Conservation (phyloP, 2,888 invertebrate genomes). For the Ditylenchus weischeri region DNA sequence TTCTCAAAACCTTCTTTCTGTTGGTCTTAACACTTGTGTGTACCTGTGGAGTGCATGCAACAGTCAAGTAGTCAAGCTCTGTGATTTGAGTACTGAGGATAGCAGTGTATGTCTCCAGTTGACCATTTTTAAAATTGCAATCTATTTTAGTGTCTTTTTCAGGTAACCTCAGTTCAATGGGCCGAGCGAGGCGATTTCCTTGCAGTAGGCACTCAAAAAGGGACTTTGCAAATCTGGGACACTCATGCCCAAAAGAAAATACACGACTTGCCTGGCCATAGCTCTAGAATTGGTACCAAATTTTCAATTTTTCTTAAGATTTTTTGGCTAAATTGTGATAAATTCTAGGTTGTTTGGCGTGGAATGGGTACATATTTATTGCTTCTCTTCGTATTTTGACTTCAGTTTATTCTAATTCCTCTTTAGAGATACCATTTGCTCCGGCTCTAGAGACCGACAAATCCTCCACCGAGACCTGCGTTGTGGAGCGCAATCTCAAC, state of each 20-base stretch:
- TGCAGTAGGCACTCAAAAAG: conserved; percentile 80
- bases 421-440: conserved; percentile 61
- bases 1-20: conserved; percentile 93
- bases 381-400: no score
- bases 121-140: background rate
- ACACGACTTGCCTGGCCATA: conserved; percentile 47
- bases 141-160: background rate
- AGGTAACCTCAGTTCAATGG: conserved; percentile 96
- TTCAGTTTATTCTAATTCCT: no score
- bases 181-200: conserved; percentile 92
- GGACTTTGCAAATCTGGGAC: conserved; percentile 82
- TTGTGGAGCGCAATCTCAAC: conserved; percentile 70
- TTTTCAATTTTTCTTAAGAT: no score
- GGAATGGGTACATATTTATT: conserved; percentile 45
- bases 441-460: conserved; percentile 86
- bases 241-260: conserved; percentile 88
- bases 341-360: conserved; percentile 51
- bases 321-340: no score
- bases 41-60: conserved; percentile 99
- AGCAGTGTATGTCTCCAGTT: conserved; percentile 10
- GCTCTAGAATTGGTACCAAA: conserved; percentile 42
- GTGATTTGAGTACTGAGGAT: conserved; percentile 86
- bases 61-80: conserved; percentile 88
- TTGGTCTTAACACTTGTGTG: conserved; percentile 93
- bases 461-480: conserved; percentile 91